Evolutionary conservation across 1,140 invertebrate species (phyloP), one percentile per base, ranked within the genome.

Genomic region (Grapholita molesta): DNA sequence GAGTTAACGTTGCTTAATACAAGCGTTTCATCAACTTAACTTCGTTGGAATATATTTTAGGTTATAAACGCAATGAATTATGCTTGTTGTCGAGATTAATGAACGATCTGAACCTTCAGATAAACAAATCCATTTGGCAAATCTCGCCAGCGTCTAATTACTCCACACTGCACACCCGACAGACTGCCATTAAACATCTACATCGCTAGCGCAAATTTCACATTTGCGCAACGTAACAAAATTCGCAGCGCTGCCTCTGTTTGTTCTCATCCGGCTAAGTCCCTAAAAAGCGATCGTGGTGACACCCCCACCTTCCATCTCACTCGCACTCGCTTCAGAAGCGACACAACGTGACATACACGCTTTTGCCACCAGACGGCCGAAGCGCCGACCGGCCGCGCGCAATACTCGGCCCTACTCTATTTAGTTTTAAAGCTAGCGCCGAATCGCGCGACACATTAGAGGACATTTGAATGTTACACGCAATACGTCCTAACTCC

Each of bases 391-490:
- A 11, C 52, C 38, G 15, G 25, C 15, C 32, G 52, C 82, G 68
- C 71, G 75, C 70, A 7, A 90, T 84, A 75, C 79, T 80, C 70
- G 70, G 70, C 84, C 76, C 72, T 89, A 88, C 66, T 42, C 25
- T 67, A 25, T 57, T 65, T 68, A 66, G 33, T 64, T 70, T 79
- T 88, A 87, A 83, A 83, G 80, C 74, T 73, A 83, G 66, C 78
- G 82, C 83, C 77, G 79, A 78, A 85, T 84, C 77, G 82, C 76
- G 85, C 85, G 89, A 89, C 87, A 91, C 86, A 89, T 91, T 91
- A 91, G 89, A 90, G 76, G 87, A 89, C 86, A 90, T 79, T 77
- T 75, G 48, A 28, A n/a, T n/a, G n/a, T 68, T 67, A 66, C 32
- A 66, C 32, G 25, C 21, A 77, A 72, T 86, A 85, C 52, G 75